A percentile compares a stretch with the other conserved stretches of the same genome.
Evolutionary conservation across 2,888 invertebrate species (phyloP).

Genomic region (Tubulanus polymorphus): DNA sequence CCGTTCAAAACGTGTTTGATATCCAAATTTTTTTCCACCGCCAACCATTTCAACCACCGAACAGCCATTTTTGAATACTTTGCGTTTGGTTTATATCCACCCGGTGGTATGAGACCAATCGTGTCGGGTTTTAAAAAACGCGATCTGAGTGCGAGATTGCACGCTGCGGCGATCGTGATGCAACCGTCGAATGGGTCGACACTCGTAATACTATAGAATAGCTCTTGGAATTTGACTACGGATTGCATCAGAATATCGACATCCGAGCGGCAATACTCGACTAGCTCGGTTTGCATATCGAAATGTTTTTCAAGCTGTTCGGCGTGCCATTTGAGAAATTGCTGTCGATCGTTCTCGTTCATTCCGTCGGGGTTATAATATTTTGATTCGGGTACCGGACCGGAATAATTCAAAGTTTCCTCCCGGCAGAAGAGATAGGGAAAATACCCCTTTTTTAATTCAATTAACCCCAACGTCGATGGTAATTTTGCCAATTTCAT

Average conservation of each 20-base stretch:
- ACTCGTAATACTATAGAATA: conserved; percentile 2
- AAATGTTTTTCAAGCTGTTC: conserved; percentile 14
- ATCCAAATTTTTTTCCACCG: neutral
- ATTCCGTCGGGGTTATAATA: conserved; percentile 15
- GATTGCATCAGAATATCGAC: conserved; percentile 17
- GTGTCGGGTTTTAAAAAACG: conserved; percentile 9
- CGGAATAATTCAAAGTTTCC: conserved; percentile 19
- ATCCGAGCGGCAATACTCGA: conserved; percentile 22
- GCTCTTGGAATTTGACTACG: conserved; percentile 12
- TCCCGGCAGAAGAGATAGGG: conserved; percentile 19
- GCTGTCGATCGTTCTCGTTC: neutral
- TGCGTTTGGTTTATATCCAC: conserved; percentile 13
- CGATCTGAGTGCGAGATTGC: conserved; percentile 14
- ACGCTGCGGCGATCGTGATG: conserved; percentile 21
- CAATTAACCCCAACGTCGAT: conserved; percentile 17
- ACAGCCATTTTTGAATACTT: conserved; percentile 11
- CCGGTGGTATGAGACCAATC: conserved; percentile 17
- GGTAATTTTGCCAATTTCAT: conserved; percentile 19
- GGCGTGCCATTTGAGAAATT: conserved; percentile 11
- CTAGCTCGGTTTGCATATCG: conserved; percentile 22
- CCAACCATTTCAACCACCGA: conserved; percentile 21
- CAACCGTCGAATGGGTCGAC: conserved; percentile 16
- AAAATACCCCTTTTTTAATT: conserved; percentile 22
- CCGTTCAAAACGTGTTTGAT: conserved; percentile 11
- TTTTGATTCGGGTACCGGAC: conserved; percentile 15